phyloP scores from a whole-genome alignment of 2,113 vertebrate genomes.

The Loxodonta africana region DNA sequence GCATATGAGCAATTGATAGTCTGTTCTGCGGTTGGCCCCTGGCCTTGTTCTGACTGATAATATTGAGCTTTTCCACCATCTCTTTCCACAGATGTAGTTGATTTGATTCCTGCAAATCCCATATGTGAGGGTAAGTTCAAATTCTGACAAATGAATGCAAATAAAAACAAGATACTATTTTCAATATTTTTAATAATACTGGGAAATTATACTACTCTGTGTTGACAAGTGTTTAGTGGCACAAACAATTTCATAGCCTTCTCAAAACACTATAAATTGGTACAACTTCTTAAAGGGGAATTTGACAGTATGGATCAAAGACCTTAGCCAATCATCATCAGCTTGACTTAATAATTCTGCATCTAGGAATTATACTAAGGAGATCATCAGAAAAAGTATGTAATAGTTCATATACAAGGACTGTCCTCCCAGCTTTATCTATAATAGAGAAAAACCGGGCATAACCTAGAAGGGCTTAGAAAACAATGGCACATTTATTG shows the following conservation, averaged over 20 bases:
- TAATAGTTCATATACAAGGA: background rate
- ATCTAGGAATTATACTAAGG: conserved; percentile 33
- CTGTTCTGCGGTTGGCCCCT: too few relatives aligned
- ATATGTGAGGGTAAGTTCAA: background rate
- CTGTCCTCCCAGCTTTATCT: background rate
- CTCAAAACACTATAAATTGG: conserved; percentile 12
- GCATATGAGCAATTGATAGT: too few relatives aligned
- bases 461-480: conserved; percentile 19
- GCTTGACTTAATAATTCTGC: conserved; percentile 17
- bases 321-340: conserved; percentile 44
- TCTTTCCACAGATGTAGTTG: too few relatives aligned
- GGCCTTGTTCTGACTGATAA: too few relatives aligned
- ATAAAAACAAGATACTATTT: conserved; percentile 57
- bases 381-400: background rate
- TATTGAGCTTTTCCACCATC: too few relatives aligned
- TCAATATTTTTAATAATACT: conserved; percentile 17
- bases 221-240: conserved; percentile 20
- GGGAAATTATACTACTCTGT: conserved; percentile 11
- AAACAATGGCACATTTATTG: conserved; percentile 47
- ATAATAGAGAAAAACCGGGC: background rate
- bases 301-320: conserved; percentile 43
- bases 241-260: conserved; percentile 35
- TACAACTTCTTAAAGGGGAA: conserved; percentile 56
- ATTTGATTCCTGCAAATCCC: too few relatives aligned
- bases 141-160: conserved; percentile 50